These are phyloP conservation scores for Pseudocheirus occidentalis DNA, from an alignment of 2,797 vertebrate species.

Conservation along the genomic window DNA sequence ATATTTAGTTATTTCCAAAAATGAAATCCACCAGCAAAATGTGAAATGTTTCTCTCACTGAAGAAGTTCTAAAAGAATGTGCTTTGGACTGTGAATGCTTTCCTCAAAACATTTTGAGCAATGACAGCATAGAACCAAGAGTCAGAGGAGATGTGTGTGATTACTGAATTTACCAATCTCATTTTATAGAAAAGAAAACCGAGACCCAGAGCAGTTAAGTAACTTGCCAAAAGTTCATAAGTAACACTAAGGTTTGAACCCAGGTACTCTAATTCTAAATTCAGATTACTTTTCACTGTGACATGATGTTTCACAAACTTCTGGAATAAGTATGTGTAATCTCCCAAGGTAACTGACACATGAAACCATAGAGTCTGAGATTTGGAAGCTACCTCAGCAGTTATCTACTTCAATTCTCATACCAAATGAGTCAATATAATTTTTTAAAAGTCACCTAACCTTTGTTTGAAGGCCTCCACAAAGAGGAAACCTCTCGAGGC, in stretches of 20 bases:
- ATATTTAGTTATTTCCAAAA: conserved; percentile 38
- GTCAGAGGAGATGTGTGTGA: background rate
- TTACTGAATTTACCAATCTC: background rate
- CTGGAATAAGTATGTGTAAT: background rate
- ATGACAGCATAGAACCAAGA: background rate
- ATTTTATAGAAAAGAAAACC: background rate
- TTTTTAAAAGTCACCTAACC: background rate
- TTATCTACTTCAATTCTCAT: background rate
- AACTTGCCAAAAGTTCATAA: background rate
- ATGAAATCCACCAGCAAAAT: conserved; percentile 44
- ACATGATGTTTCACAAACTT: background rate
- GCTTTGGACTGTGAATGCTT: background rate
- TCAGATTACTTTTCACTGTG: background rate
- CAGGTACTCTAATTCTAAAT: background rate
- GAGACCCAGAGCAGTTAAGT: background rate
- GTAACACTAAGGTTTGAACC: background rate
- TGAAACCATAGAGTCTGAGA: background rate
- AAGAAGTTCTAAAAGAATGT: conserved; percentile 38
- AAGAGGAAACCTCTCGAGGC: background rate
- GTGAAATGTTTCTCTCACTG: background rate
- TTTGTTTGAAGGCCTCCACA: background rate
- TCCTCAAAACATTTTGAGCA: background rate
- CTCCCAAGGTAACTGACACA: background rate
- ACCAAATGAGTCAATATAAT: background rate
- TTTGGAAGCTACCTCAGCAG: background rate